Percentiles rank a stretch among this genome's conserved stretches.
Conservation (phyloP, 2,113 vertebrate species). For the Salminus brasiliensis region DNA sequence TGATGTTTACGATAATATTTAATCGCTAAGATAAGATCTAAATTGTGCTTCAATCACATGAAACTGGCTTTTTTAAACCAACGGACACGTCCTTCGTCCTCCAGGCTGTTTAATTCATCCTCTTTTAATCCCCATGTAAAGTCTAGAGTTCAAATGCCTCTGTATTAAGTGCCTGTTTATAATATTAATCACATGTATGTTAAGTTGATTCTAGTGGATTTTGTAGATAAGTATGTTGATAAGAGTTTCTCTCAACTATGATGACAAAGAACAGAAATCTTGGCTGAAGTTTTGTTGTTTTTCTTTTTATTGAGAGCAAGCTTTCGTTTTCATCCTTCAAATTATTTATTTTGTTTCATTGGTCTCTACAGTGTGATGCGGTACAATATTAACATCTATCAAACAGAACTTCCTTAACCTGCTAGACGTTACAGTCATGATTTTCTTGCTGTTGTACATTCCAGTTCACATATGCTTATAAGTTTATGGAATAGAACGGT, state of each 20-base stretch:
- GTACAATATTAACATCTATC: no score
- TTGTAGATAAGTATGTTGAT: not conserved
- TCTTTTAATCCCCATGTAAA: not conserved
- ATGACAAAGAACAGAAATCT: not conserved
- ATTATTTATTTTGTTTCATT: constrained; percentile 31
- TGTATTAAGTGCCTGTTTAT: constrained; percentile 34
- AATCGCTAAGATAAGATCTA: no score
- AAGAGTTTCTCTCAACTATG: not conserved
- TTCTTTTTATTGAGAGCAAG: not conserved
- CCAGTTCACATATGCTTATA: not conserved
- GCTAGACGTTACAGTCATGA: not conserved
- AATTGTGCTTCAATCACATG: not conserved
- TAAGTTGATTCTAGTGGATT: not conserved
- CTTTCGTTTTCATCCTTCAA: not conserved
- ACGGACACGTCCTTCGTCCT: not conserved
- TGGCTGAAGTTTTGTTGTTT: not conserved
- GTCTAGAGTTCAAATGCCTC: not conserved
- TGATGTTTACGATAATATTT: not conserved
- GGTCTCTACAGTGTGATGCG: not conserved
- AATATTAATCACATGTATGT: not conserved
- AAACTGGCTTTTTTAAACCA: no score
- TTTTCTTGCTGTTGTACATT: constrained; percentile 13
- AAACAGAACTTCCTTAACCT: not conserved
- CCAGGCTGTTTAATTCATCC: no score
- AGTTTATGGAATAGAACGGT: constrained; percentile 11